Conservation (phyloP, 2,888 invertebrate species). For the Incurvaria masculella region DNA sequence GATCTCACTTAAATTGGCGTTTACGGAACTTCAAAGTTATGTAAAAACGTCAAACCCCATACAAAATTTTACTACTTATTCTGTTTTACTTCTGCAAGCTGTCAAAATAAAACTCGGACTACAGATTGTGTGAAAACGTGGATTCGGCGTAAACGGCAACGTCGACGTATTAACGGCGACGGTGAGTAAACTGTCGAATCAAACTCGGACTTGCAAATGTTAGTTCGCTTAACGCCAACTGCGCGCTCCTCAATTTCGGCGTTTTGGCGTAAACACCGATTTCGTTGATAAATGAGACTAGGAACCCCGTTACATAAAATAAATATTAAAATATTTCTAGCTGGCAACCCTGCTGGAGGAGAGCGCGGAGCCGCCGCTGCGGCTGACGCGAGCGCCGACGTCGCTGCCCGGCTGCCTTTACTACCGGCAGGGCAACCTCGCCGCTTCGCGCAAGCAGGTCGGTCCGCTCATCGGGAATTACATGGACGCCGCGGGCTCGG, state of each 20-base stretch:
- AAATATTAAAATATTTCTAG: slow-evolving; percentile 22
- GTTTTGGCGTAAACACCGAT: not conserved
- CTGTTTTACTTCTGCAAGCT: no score
- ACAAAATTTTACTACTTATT: no score
- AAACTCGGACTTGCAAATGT: no score
- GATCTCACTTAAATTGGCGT: no score
- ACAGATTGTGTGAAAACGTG: not conserved
- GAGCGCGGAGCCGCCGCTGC: slow-evolving; percentile 31
- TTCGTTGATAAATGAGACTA: no score
- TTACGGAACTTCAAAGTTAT: no score
- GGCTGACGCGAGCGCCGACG: slow-evolving; percentile 28
- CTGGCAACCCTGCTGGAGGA: slow-evolving; percentile 29
- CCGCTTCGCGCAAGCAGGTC: slow-evolving; percentile 66
- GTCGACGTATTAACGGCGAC: no score
- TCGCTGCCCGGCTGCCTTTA: slow-evolving; percentile 41
- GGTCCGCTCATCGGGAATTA: slow-evolving; percentile 58
- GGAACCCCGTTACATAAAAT: slow-evolving; percentile 3
- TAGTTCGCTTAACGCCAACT: not conserved
- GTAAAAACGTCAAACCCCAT: no score
- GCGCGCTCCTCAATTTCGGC: slow-evolving; percentile 4
- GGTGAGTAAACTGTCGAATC: no score
- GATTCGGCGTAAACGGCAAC: no score
- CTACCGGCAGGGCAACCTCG: slow-evolving; percentile 57
- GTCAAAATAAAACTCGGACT: no score
- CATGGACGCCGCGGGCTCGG: no score